Base-by-base conservation (phyloP, 2,797 vertebrate genomes). In the Melanogrammus aeglefinus region DNA sequence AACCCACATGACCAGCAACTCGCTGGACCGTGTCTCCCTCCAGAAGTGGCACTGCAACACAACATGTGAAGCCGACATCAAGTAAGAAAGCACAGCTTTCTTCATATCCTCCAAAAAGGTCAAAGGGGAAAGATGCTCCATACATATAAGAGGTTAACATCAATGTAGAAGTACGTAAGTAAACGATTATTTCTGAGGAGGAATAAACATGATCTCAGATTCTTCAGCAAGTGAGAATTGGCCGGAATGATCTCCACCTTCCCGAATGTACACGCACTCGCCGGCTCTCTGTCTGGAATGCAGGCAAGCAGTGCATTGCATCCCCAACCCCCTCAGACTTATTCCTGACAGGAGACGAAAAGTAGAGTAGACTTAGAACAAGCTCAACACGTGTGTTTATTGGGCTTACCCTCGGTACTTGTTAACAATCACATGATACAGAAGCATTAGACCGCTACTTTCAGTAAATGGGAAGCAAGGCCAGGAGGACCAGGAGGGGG, bases 121-220 rank as follows among this genome's bases (percentile, higher is more conserved):
- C 21, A 21, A 24, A 24, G 57, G 57, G 57, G 57, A 63, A 63
- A n/a, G 9, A 63, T 9, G n/a, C 57, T 18, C 47, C 18, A n/a
- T 21, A 57, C 12, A 12, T 51, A 1, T 2, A 18, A 63, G 57
- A 63, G 57, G 21, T 63, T 1, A 63, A 63, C 21, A 63, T 63
- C 8, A 63, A 2, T 63, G 57, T 63, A 8, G 51, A 57, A 6
- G 57, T 21, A 63, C 0, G 57, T 8, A 63, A 63, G 57, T n/a
- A 21, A 63, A 7, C 21, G 57, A 24, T n/a, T 24, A 63, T 63
- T 24, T n/a, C 57, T 76, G 73, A 66, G 33, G 0, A 31, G 16
- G n/a, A 57, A 90, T 91, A 83, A 93, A 93, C 92, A 93, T 93
- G 91, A 93, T 91, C 85, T 93, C 92, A 0, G 80, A 83, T 0